Evolutionary conservation across 2,113 vertebrate species (phyloP).

Genomic region (Euleptes europaea): DNA sequence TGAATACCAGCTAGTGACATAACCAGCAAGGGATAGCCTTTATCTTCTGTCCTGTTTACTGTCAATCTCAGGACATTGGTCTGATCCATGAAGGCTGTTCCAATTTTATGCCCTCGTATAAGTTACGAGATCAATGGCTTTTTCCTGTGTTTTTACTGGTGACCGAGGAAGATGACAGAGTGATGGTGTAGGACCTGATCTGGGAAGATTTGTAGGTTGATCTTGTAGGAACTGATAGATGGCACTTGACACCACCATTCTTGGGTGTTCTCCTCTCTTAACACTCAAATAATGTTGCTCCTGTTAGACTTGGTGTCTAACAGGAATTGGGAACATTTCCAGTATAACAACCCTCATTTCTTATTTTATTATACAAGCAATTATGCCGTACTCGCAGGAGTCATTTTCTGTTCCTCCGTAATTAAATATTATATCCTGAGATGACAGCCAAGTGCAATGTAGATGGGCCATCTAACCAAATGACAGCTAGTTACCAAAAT

Average conservation of each 20-base stretch:
- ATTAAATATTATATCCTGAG: not conserved
- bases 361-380: not conserved
- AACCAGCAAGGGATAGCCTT: too few relatives aligned
- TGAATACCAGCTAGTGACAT: too few relatives aligned
- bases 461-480: not conserved
- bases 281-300: not conserved
- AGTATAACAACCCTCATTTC: not conserved
- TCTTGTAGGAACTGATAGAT: not conserved
- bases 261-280: not conserved
- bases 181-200: not conserved
- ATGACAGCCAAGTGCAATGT: not conserved
- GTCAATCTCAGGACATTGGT: too few relatives aligned
- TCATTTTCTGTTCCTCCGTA: constrained; percentile 7
- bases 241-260: too few relatives aligned
- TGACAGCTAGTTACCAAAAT: constrained; percentile 1
- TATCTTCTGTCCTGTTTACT: too few relatives aligned
- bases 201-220: not conserved
- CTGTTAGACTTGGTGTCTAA: not conserved
- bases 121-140: too few relatives aligned
- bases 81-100: too few relatives aligned
- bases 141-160: not conserved
- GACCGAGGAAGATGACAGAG: not conserved
- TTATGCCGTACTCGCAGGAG: not conserved
- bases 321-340: not conserved
- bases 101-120: too few relatives aligned